Percentiles rank a stretch among this genome's conserved stretches.
Evolutionary conservation across 2,888 invertebrate genomes (phyloP).

Genomic region (Tetragonula carbonaria): DNA sequence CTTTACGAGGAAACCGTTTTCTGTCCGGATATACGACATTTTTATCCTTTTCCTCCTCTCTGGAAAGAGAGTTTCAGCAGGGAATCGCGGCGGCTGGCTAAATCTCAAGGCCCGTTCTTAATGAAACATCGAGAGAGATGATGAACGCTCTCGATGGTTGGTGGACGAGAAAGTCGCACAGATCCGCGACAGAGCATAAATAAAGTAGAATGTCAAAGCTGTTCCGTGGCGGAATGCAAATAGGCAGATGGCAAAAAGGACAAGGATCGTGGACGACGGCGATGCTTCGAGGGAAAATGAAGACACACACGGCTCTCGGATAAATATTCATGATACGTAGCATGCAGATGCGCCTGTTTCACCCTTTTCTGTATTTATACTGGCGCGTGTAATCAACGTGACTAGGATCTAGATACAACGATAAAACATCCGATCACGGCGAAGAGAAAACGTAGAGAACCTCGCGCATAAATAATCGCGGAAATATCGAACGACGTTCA

Average conservation of each 20-base stretch:
- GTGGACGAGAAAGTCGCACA: not conserved
- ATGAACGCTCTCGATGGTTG: slow-evolving; percentile 8
- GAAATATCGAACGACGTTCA: not conserved
- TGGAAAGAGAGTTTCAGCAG: not conserved
- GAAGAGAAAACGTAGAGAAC: not conserved
- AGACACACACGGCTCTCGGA: slow-evolving; percentile 15
- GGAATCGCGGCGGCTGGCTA: not conserved
- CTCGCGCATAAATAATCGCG: not conserved
- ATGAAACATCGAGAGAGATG: slow-evolving; percentile 8
- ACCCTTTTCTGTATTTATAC: slow-evolving; percentile 24
- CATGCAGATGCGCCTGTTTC: slow-evolving; percentile 24
- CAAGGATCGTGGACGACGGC: not conserved
- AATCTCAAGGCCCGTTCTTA: not conserved
- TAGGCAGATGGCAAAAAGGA: slow-evolving; percentile 12
- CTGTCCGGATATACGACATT: not conserved
- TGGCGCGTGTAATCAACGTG: slow-evolving; percentile 11
- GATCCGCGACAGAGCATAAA: not conserved
- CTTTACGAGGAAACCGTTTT: not conserved
- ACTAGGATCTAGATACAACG: slow-evolving; percentile 17
- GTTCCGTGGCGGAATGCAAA: slow-evolving; percentile 6
- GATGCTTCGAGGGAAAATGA: slow-evolving; percentile 18
- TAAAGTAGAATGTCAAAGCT: slow-evolving; percentile 31
- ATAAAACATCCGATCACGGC: slow-evolving; percentile 9
- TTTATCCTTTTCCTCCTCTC: not conserved
- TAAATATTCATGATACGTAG: slow-evolving; percentile 43